phyloP scores from a whole-genome alignment of 2,113 vertebrate species.

The Thomomys bottae region DNA sequence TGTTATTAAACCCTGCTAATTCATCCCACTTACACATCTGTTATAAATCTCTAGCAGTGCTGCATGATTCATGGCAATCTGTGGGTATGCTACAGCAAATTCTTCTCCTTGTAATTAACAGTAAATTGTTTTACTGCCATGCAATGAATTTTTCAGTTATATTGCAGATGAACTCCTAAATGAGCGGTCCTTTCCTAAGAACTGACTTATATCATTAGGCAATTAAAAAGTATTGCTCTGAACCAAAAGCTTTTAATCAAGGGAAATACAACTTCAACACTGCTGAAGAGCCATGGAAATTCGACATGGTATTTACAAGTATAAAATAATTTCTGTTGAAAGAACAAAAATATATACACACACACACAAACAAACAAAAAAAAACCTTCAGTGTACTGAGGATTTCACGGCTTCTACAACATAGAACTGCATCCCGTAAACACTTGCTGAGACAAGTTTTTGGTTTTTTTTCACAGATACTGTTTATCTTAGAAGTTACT shows the following conservation, averaged over 20 bases:
- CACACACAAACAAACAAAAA: slow-evolving; percentile 73
- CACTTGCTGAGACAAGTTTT: slow-evolving; percentile 73
- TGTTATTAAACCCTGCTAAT: slow-evolving; percentile 99
- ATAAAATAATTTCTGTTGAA: slow-evolving; percentile 77
- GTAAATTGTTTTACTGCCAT: slow-evolving; percentile 98
- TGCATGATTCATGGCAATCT: slow-evolving; percentile 95
- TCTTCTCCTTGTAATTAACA: slow-evolving; percentile 99
- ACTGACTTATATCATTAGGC: slow-evolving; percentile 93
- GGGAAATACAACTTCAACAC: slow-evolving; percentile 86
- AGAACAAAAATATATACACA: slow-evolving; percentile 74
- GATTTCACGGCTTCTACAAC: slow-evolving; percentile 44
- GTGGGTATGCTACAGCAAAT: slow-evolving; percentile 95
- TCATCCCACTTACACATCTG: slow-evolving; percentile 97
- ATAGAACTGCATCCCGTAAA: slow-evolving; percentile 49
- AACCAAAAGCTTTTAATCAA: slow-evolving; percentile 92
- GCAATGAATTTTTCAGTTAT: slow-evolving; percentile 97
- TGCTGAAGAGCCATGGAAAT: slow-evolving; percentile 82
- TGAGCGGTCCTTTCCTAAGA: slow-evolving; percentile 88
- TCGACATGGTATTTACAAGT: slow-evolving; percentile 76
- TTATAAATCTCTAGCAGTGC: slow-evolving; percentile 97
- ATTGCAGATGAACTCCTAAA: slow-evolving; percentile 93
- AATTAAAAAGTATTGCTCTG: slow-evolving; percentile 91
- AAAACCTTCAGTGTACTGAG: slow-evolving; percentile 36
- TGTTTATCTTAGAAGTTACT: slow-evolving; percentile 83
- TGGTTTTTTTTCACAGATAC: slow-evolving; percentile 72